Evolutionary conservation across 1,140 invertebrate species (phyloP).

Genomic region (Onthophagus taurus): DNA sequence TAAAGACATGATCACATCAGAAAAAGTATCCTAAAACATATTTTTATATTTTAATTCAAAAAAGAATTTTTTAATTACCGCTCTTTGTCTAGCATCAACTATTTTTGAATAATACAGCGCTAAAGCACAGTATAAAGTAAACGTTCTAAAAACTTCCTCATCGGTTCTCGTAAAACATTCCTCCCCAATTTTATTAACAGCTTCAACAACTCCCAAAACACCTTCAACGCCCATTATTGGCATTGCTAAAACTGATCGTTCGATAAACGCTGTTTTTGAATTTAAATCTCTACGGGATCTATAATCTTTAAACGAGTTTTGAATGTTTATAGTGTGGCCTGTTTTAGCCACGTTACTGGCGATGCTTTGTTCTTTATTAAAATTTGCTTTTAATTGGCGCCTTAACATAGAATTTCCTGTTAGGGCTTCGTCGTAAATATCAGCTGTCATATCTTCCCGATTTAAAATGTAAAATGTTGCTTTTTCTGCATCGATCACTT

Average conservation of each 20-base stretch:
- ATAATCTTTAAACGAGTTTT: slow-evolving; percentile 42
- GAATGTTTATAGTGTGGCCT: slow-evolving; percentile 39
- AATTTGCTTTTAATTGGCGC: slow-evolving; percentile 41
- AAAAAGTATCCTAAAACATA: slow-evolving; percentile 2
- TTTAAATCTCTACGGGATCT: slow-evolving; percentile 44
- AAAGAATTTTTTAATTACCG: not conserved
- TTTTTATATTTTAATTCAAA: no score
- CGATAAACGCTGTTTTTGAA: slow-evolving; percentile 40
- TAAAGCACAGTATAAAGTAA: slow-evolving; percentile 42
- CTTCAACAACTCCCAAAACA: slow-evolving; percentile 44
- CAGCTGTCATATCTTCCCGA: slow-evolving; percentile 38
- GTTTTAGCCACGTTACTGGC: slow-evolving; percentile 41
- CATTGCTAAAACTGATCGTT: slow-evolving; percentile 41
- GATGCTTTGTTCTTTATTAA: slow-evolving; percentile 39
- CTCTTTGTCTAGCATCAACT: slow-evolving; percentile 2
- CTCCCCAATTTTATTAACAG: slow-evolving; percentile 43
- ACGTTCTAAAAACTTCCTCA: slow-evolving; percentile 41
- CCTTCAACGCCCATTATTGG: slow-evolving; percentile 42
- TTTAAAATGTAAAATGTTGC: slow-evolving; percentile 45
- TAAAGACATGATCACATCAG: not conserved
- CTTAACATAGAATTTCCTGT: slow-evolving; percentile 32
- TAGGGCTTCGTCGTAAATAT: slow-evolving; percentile 47
- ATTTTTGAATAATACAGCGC: slow-evolving; percentile 42
- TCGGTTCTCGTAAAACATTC: slow-evolving; percentile 41
- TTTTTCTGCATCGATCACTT: slow-evolving; percentile 41